A percentile compares a stretch with the other conserved stretches of the same genome.
phyloP scores from a whole-genome alignment of 37 sponge, comb jelly and placozoan genomes.

The Beroe forskalii region DNA sequence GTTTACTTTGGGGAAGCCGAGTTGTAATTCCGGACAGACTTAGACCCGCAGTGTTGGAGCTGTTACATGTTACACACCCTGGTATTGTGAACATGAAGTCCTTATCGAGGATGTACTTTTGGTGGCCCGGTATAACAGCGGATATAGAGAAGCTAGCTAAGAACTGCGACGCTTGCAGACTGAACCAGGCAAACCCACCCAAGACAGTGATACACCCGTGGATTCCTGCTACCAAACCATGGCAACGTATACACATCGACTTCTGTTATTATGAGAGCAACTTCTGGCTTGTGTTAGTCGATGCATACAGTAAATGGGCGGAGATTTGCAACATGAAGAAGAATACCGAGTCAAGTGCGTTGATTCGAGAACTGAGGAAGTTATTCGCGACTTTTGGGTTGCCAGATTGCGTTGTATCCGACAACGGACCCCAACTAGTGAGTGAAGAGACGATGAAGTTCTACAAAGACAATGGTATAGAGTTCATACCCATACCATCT shows the following conservation, averaged over 20 bases:
- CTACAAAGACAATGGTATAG: background rate
- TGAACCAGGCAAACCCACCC: background rate
- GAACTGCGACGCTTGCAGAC: background rate
- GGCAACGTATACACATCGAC: slow-evolving; percentile 1
- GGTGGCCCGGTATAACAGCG: background rate
- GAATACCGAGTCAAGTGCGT: background rate
- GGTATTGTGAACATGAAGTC: background rate
- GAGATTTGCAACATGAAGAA: background rate
- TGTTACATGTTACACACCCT: background rate
- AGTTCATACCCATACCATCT: background rate
- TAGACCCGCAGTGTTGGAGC: background rate
- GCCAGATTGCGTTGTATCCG: background rate
- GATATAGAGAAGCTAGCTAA: background rate
- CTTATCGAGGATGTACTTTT: background rate
- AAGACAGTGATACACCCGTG: background rate
- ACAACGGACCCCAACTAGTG: background rate
- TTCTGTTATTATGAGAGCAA: background rate
- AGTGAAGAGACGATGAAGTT: background rate
- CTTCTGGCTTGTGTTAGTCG: background rate
- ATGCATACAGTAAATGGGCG: background rate
- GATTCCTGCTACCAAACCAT: background rate
- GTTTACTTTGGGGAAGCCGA: slow-evolving; percentile 68
- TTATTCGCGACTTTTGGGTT: background rate
- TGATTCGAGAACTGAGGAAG: background rate
- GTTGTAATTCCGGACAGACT: slow-evolving; percentile 57